Evolutionary conservation across 2,888 invertebrate genomes (phyloP).

Genomic region (Halocaridina rubra): DNA sequence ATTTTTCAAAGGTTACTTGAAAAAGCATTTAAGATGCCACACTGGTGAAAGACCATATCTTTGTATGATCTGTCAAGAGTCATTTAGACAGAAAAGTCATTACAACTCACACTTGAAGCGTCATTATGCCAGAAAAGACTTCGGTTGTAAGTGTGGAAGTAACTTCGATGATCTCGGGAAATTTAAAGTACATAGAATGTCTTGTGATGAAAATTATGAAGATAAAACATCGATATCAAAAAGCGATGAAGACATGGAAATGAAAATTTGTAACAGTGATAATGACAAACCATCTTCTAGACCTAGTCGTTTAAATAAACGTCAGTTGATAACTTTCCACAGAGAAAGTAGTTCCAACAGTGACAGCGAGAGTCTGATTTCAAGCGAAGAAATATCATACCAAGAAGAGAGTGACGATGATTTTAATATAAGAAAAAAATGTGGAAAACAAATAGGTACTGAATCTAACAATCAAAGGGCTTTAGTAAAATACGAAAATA

Average conservation of each 20-base stretch:
- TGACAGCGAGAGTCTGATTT: not conserved
- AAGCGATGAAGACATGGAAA: not conserved
- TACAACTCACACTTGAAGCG: not conserved
- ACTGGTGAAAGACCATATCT: not conserved
- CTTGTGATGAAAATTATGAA: not conserved
- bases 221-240: not conserved
- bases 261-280: not conserved
- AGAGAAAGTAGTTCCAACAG: not conserved
- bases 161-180: not conserved
- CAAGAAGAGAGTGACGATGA: not conserved
- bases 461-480: not conserved
- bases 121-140: not conserved
- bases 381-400: not conserved
- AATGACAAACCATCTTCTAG: not conserved
- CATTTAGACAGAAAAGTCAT: constrained; percentile 4
- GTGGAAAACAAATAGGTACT: not conserved
- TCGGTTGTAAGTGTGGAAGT: not conserved
- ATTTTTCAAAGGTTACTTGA: not conserved
- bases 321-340: not conserved
- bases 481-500: not conserved
- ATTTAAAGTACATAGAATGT: not conserved
- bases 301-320: not conserved
- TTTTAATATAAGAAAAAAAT: not conserved
- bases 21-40: not conserved
- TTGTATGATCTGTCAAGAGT: not conserved